Percentiles rank a stretch among this genome's conserved stretches.
phyloP scores from a whole-genome alignment of 2,113 vertebrate species.

The Cisticola juncidis region DNA sequence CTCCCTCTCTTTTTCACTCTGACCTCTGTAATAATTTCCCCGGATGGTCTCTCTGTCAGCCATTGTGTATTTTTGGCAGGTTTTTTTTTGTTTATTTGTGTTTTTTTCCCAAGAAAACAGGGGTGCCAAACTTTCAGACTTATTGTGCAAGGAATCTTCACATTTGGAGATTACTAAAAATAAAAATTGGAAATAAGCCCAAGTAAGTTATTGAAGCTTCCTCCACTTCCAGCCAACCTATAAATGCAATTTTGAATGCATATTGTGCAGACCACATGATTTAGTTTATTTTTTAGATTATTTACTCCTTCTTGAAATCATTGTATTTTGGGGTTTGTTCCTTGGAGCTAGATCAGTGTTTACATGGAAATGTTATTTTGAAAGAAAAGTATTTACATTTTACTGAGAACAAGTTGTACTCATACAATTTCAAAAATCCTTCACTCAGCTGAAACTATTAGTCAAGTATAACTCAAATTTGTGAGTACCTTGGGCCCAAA shows the following conservation, averaged over 20 bases:
- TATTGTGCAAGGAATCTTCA: not conserved
- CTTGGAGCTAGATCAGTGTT: not conserved
- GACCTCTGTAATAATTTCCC: not conserved
- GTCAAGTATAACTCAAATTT: not conserved
- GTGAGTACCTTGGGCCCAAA: not conserved
- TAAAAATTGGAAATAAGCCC: not conserved
- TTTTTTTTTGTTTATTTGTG: not conserved
- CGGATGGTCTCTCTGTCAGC: not conserved
- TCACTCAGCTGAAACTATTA: not conserved
- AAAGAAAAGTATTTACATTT: slow-evolving; percentile 24
- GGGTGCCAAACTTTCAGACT: not conserved
- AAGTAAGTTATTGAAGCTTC: not conserved
- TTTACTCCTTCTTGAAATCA: not conserved
- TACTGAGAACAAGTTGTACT: not conserved
- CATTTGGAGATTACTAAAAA: not conserved
- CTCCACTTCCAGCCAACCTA: not conserved
- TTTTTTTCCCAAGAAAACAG: not conserved
- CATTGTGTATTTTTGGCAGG: rapidly evolving
- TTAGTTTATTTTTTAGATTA: not conserved
- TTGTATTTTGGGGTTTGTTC: not conserved
- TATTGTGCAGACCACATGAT: not conserved
- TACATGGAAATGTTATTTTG: not conserved
- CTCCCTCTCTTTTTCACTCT: not conserved
- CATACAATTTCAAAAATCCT: not conserved
- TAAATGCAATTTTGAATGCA: not conserved